These are phyloP conservation scores for Lysandra coridon DNA, from an alignment of 2,888 invertebrate species.

Conservation along the genomic window DNA sequence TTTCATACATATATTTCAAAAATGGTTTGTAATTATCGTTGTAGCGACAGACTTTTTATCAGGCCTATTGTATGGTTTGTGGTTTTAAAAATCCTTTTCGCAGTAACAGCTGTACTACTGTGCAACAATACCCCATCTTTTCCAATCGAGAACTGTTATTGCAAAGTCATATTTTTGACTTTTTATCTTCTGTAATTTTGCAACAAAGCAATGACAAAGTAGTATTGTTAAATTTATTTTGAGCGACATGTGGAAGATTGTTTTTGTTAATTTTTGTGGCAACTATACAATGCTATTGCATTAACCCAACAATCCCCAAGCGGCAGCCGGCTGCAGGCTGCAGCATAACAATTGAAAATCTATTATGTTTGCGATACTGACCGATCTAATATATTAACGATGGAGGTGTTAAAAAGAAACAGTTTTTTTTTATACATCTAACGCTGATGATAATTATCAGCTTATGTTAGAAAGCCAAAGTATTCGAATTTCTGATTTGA, in stretches of 20 bases:
- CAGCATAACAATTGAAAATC: no score
- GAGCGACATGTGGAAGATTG: neutral
- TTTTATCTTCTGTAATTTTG: conserved; percentile 1
- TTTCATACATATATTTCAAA: neutral
- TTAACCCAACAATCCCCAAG: neutral
- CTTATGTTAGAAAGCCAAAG: neutral
- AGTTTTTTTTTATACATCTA: neutral
- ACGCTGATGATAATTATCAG: neutral
- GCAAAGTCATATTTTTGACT: neutral
- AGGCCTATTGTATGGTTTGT: neutral
- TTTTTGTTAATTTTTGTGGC: neutral
- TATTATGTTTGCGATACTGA: no score
- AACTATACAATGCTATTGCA: neutral
- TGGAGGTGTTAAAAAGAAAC: neutral
- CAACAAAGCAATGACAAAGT: conserved; percentile 16
- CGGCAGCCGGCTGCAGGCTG: no score
- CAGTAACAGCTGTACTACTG: neutral
- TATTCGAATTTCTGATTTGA: neutral
- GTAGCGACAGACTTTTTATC: neutral
- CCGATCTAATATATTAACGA: no score
- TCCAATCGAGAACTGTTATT: conserved; percentile 7
- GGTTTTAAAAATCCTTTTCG: neutral
- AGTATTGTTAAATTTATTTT: neutral
- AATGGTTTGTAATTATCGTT: neutral
- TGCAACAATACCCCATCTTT: conserved; percentile 13